phyloP scores from a whole-genome alignment of 2,113 vertebrate species.

The Trematomus loennbergii region DNA sequence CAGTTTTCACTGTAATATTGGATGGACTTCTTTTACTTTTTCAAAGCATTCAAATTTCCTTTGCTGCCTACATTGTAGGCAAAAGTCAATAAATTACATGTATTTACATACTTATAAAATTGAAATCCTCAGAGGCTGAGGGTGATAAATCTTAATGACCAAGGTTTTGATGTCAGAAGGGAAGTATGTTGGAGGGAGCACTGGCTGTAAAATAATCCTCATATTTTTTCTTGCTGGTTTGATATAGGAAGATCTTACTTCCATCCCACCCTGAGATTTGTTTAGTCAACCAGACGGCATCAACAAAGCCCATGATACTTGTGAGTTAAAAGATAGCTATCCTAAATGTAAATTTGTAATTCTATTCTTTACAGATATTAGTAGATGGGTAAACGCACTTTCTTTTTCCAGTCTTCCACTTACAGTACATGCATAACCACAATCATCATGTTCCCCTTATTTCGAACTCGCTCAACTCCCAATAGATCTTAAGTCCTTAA shows the following conservation, averaged over 20 bases:
- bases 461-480: conserved; percentile 54
- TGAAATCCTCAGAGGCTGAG: conserved; percentile 63
- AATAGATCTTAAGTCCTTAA: conserved; percentile 51
- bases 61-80: conserved; percentile 81
- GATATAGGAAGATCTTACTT: conserved; percentile 42
- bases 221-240: conserved; percentile 47
- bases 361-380: conserved; percentile 19
- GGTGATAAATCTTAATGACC: conserved; percentile 47
- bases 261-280: conserved; percentile 80
- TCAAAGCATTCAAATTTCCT: conserved; percentile 58
- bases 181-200: conserved; percentile 33
- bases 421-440: conserved; percentile 54
- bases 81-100: conserved; percentile 78
- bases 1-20: conserved; percentile 30
- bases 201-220: conserved; percentile 28
- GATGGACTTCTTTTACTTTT: conserved; percentile 44
- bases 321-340: conserved; percentile 35
- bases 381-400: conserved; percentile 42
- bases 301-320: conserved; percentile 40
- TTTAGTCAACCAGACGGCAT: conserved; percentile 59
- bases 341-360: conserved; percentile 21
- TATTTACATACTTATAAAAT: conserved; percentile 76
- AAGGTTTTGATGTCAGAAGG: conserved; percentile 20
- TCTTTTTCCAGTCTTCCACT: conserved; percentile 64
- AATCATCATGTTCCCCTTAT: conserved; percentile 73